A percentile compares a stretch with the other conserved stretches of the same genome.
Conservation (phyloP, 2,797 vertebrate genomes). For the Steatocranus sp. region DNA sequence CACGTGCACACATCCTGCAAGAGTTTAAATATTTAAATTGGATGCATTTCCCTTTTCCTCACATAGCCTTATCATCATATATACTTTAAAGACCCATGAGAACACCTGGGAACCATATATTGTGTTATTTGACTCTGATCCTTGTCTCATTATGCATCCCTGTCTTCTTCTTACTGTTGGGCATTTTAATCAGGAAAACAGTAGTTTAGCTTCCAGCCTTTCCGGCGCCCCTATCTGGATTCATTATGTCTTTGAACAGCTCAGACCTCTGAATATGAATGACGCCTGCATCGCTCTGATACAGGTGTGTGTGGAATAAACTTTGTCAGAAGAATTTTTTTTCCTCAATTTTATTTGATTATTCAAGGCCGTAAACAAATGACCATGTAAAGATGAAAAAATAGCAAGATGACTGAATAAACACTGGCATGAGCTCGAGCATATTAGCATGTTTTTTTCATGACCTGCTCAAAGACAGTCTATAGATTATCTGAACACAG, state of each 20-base stretch:
- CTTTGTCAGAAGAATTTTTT: not conserved
- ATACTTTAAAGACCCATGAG: not conserved
- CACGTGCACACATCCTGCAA: not conserved
- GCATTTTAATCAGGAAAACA: constrained; percentile 36
- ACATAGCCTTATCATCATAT: not conserved
- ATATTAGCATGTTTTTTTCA: not conserved
- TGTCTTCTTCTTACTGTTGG: not conserved
- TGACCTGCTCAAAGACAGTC: not conserved
- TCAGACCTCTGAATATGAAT: not conserved
- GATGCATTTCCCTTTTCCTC: not conserved
- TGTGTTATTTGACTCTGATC: constrained; percentile 31
- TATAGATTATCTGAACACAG: not conserved
- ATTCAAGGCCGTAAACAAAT: not conserved
- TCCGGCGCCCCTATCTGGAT: not conserved
- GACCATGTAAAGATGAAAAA: not conserved
- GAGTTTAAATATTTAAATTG: constrained; percentile 4
- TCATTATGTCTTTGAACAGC: constrained; percentile 5
- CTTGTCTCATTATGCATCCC: constrained; percentile 32
- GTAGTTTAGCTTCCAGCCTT: not conserved
- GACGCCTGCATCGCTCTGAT: not conserved
- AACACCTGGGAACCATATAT: constrained; percentile 4
- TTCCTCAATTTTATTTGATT: not conserved
- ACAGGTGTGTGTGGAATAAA: not conserved
- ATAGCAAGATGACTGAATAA: not conserved
- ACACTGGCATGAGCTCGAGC: not conserved